Evolutionary conservation across 2,113 vertebrate species (phyloP).

Genomic region (Dipodomys merriami): DNA sequence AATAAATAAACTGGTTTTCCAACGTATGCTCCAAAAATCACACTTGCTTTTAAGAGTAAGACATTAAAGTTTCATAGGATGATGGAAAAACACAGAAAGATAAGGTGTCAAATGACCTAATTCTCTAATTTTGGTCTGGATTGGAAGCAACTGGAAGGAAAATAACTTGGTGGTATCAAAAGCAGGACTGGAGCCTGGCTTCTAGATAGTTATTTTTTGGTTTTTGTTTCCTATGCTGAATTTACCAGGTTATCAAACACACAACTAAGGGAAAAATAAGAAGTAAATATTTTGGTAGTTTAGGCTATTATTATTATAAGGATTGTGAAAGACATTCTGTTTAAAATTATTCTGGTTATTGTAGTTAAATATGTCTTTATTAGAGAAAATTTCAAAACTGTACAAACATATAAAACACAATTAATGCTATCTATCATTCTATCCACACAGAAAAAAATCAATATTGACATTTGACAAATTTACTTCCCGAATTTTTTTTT

Average conservation of each 20-base stretch:
- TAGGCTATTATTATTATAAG: background rate
- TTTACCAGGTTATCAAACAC: background rate
- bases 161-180: background rate
- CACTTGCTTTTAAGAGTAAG: background rate
- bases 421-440: conserved; percentile 8
- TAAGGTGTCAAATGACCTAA: background rate
- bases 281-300: background rate
- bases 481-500: conserved; percentile 18
- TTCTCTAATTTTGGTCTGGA: background rate
- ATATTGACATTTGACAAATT: background rate
- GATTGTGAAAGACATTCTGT: background rate
- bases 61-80: background rate
- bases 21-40: background rate
- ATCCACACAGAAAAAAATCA: conserved; percentile 34
- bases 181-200: background rate
- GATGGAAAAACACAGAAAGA: background rate
- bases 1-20: conserved; percentile 6
- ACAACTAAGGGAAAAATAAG: background rate
- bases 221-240: background rate
- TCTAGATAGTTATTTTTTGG: background rate
- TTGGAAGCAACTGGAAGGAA: background rate
- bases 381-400: no score
- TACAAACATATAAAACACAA: background rate
- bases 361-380: background rate
- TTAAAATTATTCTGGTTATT: background rate